Base-by-base conservation (phyloP, 2,113 vertebrate species). In the Nicator chloris region DNA sequence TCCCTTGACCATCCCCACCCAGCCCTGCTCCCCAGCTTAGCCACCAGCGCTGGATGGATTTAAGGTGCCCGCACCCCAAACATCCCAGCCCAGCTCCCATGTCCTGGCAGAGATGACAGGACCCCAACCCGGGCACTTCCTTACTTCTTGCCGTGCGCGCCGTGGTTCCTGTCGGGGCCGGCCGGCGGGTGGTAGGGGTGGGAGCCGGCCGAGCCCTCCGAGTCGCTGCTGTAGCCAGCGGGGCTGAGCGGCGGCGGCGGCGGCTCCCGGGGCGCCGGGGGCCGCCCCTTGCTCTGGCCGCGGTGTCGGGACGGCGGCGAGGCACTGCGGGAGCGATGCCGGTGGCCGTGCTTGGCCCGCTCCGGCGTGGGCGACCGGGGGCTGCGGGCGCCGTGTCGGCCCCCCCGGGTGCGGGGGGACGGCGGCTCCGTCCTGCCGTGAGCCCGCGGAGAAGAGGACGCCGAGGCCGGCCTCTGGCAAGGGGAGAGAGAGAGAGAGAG, bases 151-250 rank as follows among this genome's bases (percentile, higher is more conserved):
- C 96, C 97, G 12, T 98, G 98, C 26, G 97, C 87, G 44, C 92
- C 96, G 83, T 98, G 98, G 92, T 97, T 98, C 98, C 98, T 98
- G 90, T 98, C 97, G 3, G 95, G 88, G 75, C 96, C 93, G 15
- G 93, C 84, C 3, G 96, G 79, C 0, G 95, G 81, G 40, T 97
- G 98, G 84, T 98, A 98, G 47, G 95, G 70, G 4, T 97, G 98
- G 60, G 98, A 98, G 57, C 96, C 97, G 65, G 92, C 98, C 26
- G 98, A 98, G 91, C 96, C 98, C 89, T 97, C 98, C 8, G 99
- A 99, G 97, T 99, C 99, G 61, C 98, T 99, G 98, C 99, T 99
- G 95, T 85, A 98, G 95, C 92, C 97, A 10, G 96, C 94, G 91
- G 98, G 98, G 87, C 98, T 98, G n/a, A 98, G 98, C 33, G 98